Evolutionary conservation across 2,888 invertebrate species (phyloP).

Genomic region (Drosophila colorata): DNA sequence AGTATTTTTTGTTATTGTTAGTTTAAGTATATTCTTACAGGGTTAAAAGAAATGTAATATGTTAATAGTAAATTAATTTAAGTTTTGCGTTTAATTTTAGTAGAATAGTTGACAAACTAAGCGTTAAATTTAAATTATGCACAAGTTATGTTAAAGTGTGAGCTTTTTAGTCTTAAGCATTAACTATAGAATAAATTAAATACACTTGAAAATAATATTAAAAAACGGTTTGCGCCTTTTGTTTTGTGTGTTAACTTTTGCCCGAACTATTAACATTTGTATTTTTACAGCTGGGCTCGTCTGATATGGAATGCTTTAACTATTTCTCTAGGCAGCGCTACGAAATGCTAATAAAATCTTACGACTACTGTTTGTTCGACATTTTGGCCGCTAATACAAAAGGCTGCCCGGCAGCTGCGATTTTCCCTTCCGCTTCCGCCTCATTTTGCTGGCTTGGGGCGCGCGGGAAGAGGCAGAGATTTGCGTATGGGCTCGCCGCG

Average conservation of each 20-base stretch:
- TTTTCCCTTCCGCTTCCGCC: not conserved
- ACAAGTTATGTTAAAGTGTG: conserved; percentile 32
- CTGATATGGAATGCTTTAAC: conserved; percentile 66
- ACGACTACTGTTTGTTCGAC: conserved; percentile 66
- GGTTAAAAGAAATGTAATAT: conserved; percentile 12
- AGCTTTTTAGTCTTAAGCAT: conserved; percentile 32
- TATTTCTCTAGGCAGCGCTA: conserved; percentile 45
- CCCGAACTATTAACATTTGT: conserved; percentile 30
- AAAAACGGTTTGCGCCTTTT: conserved; percentile 24
- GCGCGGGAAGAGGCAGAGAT: conserved; percentile 55
- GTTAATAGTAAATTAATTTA: conserved; percentile 13
- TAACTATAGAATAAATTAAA: conserved; percentile 51
- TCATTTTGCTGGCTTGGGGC: conserved; percentile 76
- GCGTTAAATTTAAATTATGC: conserved; percentile 10
- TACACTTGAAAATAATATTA: conserved; percentile 20
- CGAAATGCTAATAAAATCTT: conserved; percentile 63
- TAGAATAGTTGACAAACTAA: conserved; percentile 33
- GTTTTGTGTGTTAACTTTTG: conserved; percentile 16
- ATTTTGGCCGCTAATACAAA: conserved; percentile 66
- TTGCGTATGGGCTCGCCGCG: conserved; percentile 67
- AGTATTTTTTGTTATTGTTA: conserved; percentile 19
- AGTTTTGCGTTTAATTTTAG: conserved; percentile 30
- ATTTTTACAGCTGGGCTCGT: conserved; percentile 6
- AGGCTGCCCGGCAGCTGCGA: conserved; percentile 39
- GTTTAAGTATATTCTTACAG: conserved; percentile 7